phyloP scores from a whole-genome alignment of 2,113 vertebrate genomes.

The Labrus mixtus region DNA sequence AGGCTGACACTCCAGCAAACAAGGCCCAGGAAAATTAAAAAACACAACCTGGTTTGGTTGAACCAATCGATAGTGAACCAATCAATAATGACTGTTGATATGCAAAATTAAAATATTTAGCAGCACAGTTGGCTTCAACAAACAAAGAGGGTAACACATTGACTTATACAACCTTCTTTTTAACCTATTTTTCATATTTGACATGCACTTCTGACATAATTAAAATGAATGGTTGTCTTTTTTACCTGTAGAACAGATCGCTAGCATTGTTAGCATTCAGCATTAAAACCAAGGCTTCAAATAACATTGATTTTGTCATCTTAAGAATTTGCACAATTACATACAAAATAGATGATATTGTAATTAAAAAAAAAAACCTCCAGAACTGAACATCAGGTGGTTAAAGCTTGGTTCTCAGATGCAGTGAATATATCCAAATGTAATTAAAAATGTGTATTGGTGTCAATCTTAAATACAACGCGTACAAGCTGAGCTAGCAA shows the following conservation, averaged over 20 bases:
- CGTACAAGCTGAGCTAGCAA: background rate
- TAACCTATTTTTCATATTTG: background rate
- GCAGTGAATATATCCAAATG: no score
- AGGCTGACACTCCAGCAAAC: slow-evolving; percentile 52
- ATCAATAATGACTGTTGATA: no score
- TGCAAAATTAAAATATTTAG: no score
- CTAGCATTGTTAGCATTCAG: background rate
- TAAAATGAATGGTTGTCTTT: background rate
- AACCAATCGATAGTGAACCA: no score
- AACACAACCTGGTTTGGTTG: background rate
- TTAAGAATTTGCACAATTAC: background rate
- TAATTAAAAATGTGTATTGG: background rate
- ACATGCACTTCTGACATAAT: slow-evolving; percentile 6
- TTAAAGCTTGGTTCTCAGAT: background rate
- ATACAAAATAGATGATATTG: no score
- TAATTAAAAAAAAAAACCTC: background rate
- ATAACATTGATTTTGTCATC: background rate
- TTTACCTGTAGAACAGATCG: background rate
- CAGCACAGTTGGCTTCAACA: background rate
- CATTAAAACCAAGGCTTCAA: background rate
- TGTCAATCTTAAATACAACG: background rate
- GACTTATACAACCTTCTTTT: background rate
- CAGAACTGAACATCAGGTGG: background rate
- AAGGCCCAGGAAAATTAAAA: slow-evolving; percentile 15
- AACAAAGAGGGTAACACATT: background rate